Percentiles rank a stretch among this genome's conserved stretches.
These are phyloP conservation scores for Tryphoninae sp. DNA, from an alignment of 2,888 invertebrate species.

Conservation along the genomic window DNA sequence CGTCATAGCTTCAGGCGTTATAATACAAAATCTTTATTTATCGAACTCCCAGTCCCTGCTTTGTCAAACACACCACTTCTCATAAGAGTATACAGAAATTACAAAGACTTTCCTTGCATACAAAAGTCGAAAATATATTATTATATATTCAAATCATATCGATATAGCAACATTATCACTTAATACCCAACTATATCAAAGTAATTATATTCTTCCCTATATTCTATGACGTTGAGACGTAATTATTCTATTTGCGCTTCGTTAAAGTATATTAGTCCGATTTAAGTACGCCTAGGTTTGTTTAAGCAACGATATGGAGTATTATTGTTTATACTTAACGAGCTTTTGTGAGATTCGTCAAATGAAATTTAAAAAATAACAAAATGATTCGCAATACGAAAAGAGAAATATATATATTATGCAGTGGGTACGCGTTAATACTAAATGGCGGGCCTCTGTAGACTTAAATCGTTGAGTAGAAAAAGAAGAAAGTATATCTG, in stretches of 20 bases:
- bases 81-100: slow-evolving; percentile 66
- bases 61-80: slow-evolving; percentile 1
- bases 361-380: slow-evolving; percentile 12
- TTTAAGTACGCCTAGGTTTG: slow-evolving; percentile 51
- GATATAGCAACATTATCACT: slow-evolving; percentile 29
- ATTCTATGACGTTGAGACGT: not conserved
- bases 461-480: slow-evolving; percentile 48
- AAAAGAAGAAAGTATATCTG: slow-evolving; percentile 40
- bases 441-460: slow-evolving; percentile 58
- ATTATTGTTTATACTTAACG: slow-evolving; percentile 22
- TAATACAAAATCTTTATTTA: slow-evolving; percentile 68
- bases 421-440: slow-evolving; percentile 40
- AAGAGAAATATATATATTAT: slow-evolving; percentile 45
- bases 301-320: not conserved
- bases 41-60: slow-evolving; percentile 43
- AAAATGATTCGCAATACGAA: not conserved
- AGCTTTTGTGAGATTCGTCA: slow-evolving; percentile 21
- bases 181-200: slow-evolving; percentile 44
- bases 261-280: slow-evolving; percentile 34
- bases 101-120: slow-evolving; percentile 64
- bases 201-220: slow-evolving; percentile 41
- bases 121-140: slow-evolving; percentile 73
- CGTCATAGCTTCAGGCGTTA: slow-evolving; percentile 49
- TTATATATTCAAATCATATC: slow-evolving; percentile 60
- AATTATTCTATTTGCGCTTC: not conserved